phyloP scores from a whole-genome alignment of 2,113 vertebrate species.

The Phycodurus eques region DNA sequence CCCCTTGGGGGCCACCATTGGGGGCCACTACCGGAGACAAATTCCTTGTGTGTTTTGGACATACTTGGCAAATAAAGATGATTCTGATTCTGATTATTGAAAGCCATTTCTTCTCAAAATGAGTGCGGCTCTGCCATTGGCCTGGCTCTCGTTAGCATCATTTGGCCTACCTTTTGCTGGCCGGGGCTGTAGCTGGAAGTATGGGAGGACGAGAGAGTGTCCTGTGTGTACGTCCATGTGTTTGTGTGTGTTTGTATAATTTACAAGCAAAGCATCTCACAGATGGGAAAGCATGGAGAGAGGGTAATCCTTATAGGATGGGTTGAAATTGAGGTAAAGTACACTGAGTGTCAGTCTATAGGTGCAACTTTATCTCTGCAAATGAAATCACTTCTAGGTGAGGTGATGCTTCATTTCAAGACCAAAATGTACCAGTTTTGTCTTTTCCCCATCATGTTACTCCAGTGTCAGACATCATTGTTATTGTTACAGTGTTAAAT shows the following conservation, averaged over 20 bases:
- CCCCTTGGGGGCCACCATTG: slow-evolving; percentile 62
- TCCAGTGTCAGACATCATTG: neutral
- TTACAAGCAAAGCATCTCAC: slow-evolving; percentile 36
- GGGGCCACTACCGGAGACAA: too few relatives aligned
- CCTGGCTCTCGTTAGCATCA: slow-evolving; percentile 73
- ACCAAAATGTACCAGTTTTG: neutral
- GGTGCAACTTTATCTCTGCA: neutral
- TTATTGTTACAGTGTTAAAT: neutral
- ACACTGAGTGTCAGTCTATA: slow-evolving; percentile 4
- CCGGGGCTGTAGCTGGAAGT: slow-evolving; percentile 59
- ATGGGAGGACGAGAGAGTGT: slow-evolving; percentile 23
- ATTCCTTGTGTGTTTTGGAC: too few relatives aligned
- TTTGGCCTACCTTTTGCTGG: slow-evolving; percentile 65
- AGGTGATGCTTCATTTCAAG: neutral
- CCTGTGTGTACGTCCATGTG: slow-evolving; percentile 11
- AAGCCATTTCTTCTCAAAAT: slow-evolving; percentile 77
- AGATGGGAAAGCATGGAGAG: slow-evolving; percentile 43
- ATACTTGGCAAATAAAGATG: too few relatives aligned
- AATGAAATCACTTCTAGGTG: neutral
- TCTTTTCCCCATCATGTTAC: neutral
- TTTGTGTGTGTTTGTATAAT: slow-evolving; percentile 7
- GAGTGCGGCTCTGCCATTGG: slow-evolving; percentile 65
- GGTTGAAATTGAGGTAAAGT: slow-evolving; percentile 20
- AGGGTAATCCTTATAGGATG: slow-evolving; percentile 10
- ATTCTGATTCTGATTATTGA: too few relatives aligned